phyloP scores from a whole-genome alignment of 1,140 invertebrate species.

The Thalassaphorura encarpata region DNA sequence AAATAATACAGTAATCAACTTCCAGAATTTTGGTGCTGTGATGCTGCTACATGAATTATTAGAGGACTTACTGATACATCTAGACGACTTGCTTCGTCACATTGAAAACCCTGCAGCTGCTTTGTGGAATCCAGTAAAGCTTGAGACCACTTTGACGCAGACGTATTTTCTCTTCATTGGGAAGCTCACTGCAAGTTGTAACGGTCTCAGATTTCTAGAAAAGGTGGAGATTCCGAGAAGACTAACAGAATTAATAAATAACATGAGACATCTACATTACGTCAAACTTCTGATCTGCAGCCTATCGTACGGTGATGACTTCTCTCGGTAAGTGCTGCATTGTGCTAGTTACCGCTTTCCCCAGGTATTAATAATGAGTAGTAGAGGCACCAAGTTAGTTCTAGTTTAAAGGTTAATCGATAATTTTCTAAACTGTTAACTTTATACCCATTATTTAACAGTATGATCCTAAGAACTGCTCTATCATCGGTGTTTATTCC shows the following conservation, averaged over 20 bases:
- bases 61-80: slow-evolving; percentile 62
- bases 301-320: slow-evolving; percentile 70
- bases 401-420: not conserved
- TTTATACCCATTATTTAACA: slow-evolving; percentile 18
- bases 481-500: slow-evolving; percentile 54
- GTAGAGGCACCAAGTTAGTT: not conserved
- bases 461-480: slow-evolving; percentile 56
- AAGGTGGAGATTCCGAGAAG: slow-evolving; percentile 68
- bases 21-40: slow-evolving; percentile 42
- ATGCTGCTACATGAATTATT: slow-evolving; percentile 63
- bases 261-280: slow-evolving; percentile 79
- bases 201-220: slow-evolving; percentile 62
- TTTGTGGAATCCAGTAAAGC: slow-evolving; percentile 74
- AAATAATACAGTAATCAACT: slow-evolving; percentile 31
- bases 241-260: slow-evolving; percentile 64
- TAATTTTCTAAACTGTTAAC: not conserved
- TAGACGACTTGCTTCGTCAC: slow-evolving; percentile 56
- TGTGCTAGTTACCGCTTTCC: too few species aligned
- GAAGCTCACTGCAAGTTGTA: slow-evolving; percentile 61
- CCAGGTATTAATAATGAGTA: too few species aligned
- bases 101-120: slow-evolving; percentile 67
- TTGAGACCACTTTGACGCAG: slow-evolving; percentile 78
- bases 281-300: slow-evolving; percentile 83
- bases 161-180: slow-evolving; percentile 91
- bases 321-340: slow-evolving; percentile 48